These are phyloP conservation scores for Pteropus alecto DNA, from an alignment of 2,113 vertebrate species.

Conservation along the genomic window DNA sequence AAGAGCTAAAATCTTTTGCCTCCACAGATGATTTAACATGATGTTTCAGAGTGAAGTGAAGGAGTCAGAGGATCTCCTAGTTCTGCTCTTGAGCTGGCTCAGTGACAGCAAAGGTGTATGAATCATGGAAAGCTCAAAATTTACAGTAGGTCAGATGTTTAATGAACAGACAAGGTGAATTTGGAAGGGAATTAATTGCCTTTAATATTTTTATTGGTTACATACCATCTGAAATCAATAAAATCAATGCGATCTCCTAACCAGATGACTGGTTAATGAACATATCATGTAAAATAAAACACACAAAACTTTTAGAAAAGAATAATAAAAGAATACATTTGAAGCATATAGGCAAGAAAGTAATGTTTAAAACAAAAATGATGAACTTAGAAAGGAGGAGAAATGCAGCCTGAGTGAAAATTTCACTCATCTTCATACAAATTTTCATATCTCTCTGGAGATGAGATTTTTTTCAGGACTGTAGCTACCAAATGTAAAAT, in stretches of 20 bases:
- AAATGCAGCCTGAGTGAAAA: slow-evolving; percentile 19
- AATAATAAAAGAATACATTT: background rate
- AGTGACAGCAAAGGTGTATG: background rate
- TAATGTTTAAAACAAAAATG: background rate
- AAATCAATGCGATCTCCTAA: background rate
- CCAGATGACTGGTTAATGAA: slow-evolving; percentile 52
- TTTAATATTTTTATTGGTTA: background rate
- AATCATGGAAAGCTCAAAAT: background rate
- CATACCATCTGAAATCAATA: background rate
- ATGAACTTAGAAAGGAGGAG: background rate
- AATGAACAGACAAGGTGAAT: background rate
- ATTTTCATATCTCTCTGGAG: slow-evolving; percentile 1
- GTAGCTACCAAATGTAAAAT: slow-evolving; percentile 9
- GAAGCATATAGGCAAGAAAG: background rate
- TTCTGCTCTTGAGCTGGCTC: background rate
- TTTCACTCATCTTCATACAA: background rate
- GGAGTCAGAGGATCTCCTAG: background rate
- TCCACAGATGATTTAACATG: background rate
- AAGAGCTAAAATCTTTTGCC: background rate
- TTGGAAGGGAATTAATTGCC: background rate
- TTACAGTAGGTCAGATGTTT: background rate
- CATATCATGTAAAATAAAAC: slow-evolving; percentile 56
- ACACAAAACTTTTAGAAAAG: slow-evolving; percentile 35
- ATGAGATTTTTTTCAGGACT: slow-evolving; percentile 52
- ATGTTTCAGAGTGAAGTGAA: background rate